phyloP scores from a whole-genome alignment of 2,113 vertebrate genomes.

The Gracilinanus agilis region DNA sequence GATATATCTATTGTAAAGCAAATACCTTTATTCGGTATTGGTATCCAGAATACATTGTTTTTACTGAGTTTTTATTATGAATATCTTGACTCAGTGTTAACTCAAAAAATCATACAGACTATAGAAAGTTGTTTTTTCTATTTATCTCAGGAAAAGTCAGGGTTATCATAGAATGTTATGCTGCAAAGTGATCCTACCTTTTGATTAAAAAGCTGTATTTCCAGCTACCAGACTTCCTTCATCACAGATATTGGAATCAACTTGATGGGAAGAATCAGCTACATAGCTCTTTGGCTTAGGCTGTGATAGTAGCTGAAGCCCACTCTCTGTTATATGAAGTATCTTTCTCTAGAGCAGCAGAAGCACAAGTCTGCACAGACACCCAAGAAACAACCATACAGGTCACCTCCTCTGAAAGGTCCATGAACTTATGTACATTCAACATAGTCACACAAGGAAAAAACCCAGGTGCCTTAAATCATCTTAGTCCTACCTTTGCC shows the following conservation, averaged over 20 bases:
- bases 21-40: background rate
- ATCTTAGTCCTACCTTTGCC: background rate
- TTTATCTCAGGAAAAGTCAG: background rate
- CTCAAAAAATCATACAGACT: background rate
- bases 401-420: background rate
- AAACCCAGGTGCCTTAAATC: background rate
- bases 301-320: background rate
- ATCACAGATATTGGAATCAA: background rate
- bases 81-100: constrained; percentile 34
- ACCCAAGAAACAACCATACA: background rate
- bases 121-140: constrained; percentile 34
- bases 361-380: background rate
- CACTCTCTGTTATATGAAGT: background rate
- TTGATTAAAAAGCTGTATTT: background rate
- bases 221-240: background rate
- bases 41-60: background rate
- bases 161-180: background rate
- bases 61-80: background rate
- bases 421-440: background rate
- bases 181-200: background rate
- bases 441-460: background rate
- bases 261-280: background rate
- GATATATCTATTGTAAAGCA: background rate
- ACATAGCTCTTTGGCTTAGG: background rate
- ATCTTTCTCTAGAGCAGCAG: background rate